Evolutionary conservation across 1,140 invertebrate genomes (phyloP).

Genomic region (Spodoptera litura): DNA sequence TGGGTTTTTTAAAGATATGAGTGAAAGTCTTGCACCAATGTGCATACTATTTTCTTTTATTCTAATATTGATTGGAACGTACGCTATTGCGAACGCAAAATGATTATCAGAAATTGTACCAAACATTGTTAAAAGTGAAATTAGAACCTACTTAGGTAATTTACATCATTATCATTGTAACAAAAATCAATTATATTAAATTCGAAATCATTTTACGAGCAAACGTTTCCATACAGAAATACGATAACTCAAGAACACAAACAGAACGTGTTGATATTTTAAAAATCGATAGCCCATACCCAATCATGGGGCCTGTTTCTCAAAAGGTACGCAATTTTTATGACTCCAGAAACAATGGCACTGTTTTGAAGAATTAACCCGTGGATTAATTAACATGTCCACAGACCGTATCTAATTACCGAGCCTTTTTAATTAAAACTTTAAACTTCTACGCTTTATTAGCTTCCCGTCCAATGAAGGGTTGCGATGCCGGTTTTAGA

Average conservation of each 20-base stretch:
- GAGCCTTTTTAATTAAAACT: slow-evolving; percentile 81
- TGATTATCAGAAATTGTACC: too few species aligned
- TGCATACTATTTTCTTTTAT: too few species aligned
- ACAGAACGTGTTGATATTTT: background rate
- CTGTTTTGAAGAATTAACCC: slow-evolving; percentile 81
- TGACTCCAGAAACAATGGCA: slow-evolving; percentile 73
- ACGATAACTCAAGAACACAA: too few species aligned
- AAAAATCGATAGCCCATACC: background rate
- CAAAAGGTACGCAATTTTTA: slow-evolving; percentile 73
- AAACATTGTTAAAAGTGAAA: too few species aligned
- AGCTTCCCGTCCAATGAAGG: slow-evolving; percentile 68
- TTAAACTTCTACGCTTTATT: slow-evolving; percentile 79
- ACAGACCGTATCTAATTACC: slow-evolving; percentile 82
- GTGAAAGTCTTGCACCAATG: too few species aligned
- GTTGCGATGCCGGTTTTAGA: slow-evolving; percentile 54
- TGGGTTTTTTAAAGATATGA: too few species aligned
- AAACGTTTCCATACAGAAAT: too few species aligned
- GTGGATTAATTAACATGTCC: slow-evolving; percentile 83
- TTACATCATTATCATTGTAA: background rate
- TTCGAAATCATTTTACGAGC: background rate
- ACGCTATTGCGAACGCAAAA: too few species aligned
- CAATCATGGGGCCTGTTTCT: slow-evolving; percentile 23
- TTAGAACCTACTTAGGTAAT: background rate
- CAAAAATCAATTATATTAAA: background rate
- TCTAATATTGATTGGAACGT: too few species aligned